Evolutionary conservation across 2,113 vertebrate genomes (phyloP).

Genomic region (Phaethon lepturus): DNA sequence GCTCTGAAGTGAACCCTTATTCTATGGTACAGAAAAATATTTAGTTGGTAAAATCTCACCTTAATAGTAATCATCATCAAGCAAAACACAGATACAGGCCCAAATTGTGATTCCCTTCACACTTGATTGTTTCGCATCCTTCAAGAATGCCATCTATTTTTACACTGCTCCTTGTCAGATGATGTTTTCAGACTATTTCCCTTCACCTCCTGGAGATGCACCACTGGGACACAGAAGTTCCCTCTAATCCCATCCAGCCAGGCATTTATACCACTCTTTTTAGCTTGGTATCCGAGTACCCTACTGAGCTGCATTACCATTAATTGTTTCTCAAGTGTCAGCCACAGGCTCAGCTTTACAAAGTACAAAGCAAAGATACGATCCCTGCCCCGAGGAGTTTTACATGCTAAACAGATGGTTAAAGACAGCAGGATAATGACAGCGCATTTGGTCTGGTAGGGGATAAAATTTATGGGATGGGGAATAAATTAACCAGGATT

Average conservation of each 20-base stretch:
- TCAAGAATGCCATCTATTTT: conserved; percentile 11
- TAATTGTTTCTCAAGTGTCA: conserved; percentile 72
- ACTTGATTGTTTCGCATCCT: background rate
- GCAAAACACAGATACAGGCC: background rate
- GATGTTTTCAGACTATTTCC: conserved; percentile 13
- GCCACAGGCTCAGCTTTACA: conserved; percentile 36
- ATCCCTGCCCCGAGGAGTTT: conserved; percentile 52
- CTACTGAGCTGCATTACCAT: conserved; percentile 56
- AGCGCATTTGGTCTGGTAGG: conserved; percentile 4
- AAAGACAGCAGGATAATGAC: conserved; percentile 27
- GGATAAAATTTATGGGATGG: conserved; percentile 12
- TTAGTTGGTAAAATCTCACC: background rate
- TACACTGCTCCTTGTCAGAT: background rate
- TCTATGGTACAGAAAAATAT: background rate
- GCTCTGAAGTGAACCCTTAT: background rate
- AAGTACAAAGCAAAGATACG: conserved; percentile 32
- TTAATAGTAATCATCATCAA: background rate
- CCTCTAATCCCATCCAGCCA: conserved; percentile 52
- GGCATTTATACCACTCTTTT: conserved; percentile 55
- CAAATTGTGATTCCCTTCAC: background rate
- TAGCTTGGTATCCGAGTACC: conserved; percentile 39
- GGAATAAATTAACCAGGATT: background rate
- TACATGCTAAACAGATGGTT: conserved; percentile 63
- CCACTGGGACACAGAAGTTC: conserved; percentile 15
- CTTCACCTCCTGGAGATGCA: conserved; percentile 29